A percentile compares a stretch with the other conserved stretches of the same genome.
Evolutionary conservation across 2,797 vertebrate species (phyloP).

Genomic region (Sebastes trivittatus): DNA sequence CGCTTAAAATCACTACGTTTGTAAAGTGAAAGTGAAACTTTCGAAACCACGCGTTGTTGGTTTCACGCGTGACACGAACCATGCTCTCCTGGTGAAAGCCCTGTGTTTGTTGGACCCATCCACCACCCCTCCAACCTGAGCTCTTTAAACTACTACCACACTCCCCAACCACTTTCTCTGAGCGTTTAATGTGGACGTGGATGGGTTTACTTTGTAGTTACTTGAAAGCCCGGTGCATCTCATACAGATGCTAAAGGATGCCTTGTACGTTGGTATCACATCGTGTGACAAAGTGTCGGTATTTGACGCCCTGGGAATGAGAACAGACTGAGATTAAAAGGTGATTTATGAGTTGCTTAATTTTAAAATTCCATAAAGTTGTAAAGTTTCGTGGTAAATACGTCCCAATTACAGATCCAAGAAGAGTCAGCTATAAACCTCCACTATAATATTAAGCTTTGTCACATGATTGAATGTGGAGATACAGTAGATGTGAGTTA

Average conservation of each 20-base stretch:
- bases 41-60: too few species aligned
- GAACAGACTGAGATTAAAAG: neutral
- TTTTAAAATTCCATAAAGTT: neutral
- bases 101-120: neutral
- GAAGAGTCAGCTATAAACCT: neutral
- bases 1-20: too few species aligned
- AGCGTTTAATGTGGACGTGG: too few species aligned
- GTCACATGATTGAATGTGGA: constrained; percentile 7
- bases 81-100: too few species aligned
- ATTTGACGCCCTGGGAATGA: neutral
- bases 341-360: neutral
- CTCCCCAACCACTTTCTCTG: too few species aligned
- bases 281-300: neutral
- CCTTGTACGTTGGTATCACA: too few species aligned
- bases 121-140: neutral
- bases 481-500: constrained; percentile 11
- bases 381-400: neutral
- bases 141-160: too few species aligned
- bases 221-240: neutral
- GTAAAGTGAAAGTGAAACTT: too few species aligned
- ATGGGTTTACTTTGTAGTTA: too few species aligned
- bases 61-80: too few species aligned
- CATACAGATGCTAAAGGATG: neutral
- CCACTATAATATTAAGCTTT: neutral
- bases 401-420: neutral